Percentiles rank a stretch among this genome's conserved stretches.
phyloP scores from a whole-genome alignment of 2,113 vertebrate species.

The Syngnathus scovelli region DNA sequence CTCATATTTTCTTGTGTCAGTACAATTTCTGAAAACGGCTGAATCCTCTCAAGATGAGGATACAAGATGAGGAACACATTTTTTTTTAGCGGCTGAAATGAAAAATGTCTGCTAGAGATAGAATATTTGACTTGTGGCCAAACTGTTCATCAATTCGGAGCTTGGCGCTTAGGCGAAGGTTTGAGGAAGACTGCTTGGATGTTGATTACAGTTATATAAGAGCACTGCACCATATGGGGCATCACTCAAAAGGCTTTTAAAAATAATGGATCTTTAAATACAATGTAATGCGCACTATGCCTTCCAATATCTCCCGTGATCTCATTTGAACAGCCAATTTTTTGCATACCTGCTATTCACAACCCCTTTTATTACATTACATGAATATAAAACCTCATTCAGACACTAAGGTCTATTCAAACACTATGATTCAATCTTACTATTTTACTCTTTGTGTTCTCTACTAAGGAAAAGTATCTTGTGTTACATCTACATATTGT shows the following conservation, averaged over 20 bases:
- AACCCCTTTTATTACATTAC: neutral
- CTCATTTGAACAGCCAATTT: neutral
- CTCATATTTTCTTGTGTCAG: neutral
- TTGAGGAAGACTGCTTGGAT: conserved; percentile 28
- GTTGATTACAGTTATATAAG: conserved; percentile 31
- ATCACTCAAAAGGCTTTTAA: conserved; percentile 21
- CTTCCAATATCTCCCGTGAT: neutral
- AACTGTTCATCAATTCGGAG: conserved; percentile 30
- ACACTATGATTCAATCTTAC: neutral
- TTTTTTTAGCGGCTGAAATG: neutral
- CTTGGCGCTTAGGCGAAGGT: conserved; percentile 20
- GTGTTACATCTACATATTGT: neutral
- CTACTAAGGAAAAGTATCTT: neutral
- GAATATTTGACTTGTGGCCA: conserved; percentile 16
- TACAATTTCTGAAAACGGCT: neutral
- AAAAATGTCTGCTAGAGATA: conserved; percentile 11
- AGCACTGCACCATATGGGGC: conserved; percentile 11
- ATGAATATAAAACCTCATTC: neutral
- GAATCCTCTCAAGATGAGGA: neutral
- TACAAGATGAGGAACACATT: too few species aligned
- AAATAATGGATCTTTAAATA: conserved; percentile 19
- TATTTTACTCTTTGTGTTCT: neutral
- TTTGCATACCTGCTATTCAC: neutral
- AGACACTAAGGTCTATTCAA: neutral
- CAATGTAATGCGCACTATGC: neutral